These are phyloP conservation scores for Drosophila yooni DNA, from an alignment of 2,888 invertebrate species.

Conservation along the genomic window DNA sequence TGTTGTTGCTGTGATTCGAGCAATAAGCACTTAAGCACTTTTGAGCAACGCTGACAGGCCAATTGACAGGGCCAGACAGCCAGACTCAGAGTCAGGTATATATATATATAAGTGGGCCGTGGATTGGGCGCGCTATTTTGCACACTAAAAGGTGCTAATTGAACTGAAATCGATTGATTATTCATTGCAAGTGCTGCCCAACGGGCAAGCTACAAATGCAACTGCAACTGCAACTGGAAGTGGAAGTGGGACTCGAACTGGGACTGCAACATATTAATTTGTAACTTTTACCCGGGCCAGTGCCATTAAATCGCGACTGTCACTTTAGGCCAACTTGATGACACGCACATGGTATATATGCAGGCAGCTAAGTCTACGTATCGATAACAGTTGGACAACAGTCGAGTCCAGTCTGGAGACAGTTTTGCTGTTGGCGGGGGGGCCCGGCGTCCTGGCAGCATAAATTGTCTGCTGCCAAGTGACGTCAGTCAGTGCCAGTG, in stretches of 20 bases:
- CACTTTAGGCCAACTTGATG: conserved; percentile 84
- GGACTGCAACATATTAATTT: conserved; percentile 75
- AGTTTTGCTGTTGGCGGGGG: conserved; percentile 32
- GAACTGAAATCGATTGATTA: conserved; percentile 79
- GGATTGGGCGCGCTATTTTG: conserved; percentile 75
- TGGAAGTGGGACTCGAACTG: conserved; percentile 2
- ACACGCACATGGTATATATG: conserved; percentile 79
- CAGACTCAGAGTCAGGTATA: conserved; percentile 1
- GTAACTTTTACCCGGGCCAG: conserved; percentile 69
- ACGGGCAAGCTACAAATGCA: conserved; percentile 23
- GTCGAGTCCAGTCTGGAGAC: conserved; percentile 14
- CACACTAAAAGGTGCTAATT: conserved; percentile 83
- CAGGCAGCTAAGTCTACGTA: conserved; percentile 29
- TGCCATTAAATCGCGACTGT: conserved; percentile 84
- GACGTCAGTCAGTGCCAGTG: conserved; percentile 60
- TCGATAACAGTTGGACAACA: conserved; percentile 62
- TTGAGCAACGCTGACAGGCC: conserved; percentile 70
- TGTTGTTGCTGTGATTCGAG: conserved; percentile 27
- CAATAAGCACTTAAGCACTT: conserved; percentile 66
- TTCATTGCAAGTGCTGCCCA: conserved; percentile 64
- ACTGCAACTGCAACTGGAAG: conserved; percentile 29
- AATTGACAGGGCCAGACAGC: conserved; percentile 37
- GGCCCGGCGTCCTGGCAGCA: conserved; percentile 56
- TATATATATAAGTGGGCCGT: conserved; percentile 36
- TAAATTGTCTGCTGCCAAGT: conserved; percentile 71